These are phyloP conservation scores for Bostrychus sinensis DNA, from an alignment of 2,113 vertebrate species.

Conservation along the genomic window DNA sequence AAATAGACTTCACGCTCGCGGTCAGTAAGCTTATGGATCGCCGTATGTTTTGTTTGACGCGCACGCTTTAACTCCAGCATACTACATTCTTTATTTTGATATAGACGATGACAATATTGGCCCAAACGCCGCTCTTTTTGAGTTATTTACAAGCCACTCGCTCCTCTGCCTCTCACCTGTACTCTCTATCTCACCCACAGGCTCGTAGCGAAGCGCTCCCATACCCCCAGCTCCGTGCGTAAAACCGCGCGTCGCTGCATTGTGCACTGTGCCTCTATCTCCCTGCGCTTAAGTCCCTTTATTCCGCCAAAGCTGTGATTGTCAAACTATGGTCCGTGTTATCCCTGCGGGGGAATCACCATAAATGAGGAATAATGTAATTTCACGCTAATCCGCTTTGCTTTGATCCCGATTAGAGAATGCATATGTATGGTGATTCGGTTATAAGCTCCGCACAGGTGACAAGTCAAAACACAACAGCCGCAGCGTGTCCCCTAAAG, in stretches of 20 bases:
- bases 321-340: conserved; percentile 32
- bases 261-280: conserved; percentile 31
- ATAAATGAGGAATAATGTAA: conserved; percentile 46
- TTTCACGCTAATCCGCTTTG: conserved; percentile 55
- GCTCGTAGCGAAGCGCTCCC: conserved; percentile 16
- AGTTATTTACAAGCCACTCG: neutral
- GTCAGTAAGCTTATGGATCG: too few species aligned
- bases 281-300: conserved; percentile 9
- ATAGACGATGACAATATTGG: neutral
- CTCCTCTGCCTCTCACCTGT: conserved; percentile 9
- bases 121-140: neutral
- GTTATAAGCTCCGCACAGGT: conserved; percentile 32
- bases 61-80: too few species aligned
- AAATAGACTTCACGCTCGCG: neutral
- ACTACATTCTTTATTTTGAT: neutral
- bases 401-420: conserved; percentile 33
- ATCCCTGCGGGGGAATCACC: conserved; percentile 35
- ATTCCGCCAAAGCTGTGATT: conserved; percentile 23
- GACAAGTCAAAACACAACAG: conserved; percentile 10
- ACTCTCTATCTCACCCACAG: neutral
- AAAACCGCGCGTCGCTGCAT: conserved; percentile 62
- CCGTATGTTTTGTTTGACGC: neutral
- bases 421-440: conserved; percentile 31
- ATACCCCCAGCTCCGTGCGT: conserved; percentile 34
- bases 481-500: neutral